Evolutionary conservation across 2,888 invertebrate species (phyloP).

Genomic region (Lycaena phlaeas): DNA sequence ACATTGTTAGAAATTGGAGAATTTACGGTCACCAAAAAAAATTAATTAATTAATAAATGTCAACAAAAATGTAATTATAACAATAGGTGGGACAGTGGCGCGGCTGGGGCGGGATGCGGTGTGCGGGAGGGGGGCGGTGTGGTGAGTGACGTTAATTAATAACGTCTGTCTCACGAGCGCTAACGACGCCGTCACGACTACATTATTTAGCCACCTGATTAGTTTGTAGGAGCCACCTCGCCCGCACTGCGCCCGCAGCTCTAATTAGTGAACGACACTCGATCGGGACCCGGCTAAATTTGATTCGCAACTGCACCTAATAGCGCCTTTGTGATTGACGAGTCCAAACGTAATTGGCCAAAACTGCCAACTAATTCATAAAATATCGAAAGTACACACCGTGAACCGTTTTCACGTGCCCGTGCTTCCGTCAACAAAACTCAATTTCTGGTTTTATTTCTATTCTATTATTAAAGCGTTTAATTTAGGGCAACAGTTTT

Average conservation of each 20-base stretch:
- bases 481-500: slow-evolving; percentile 70
- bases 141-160: slow-evolving; percentile 67
- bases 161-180: slow-evolving; percentile 66
- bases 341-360: slow-evolving; percentile 26
- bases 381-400: slow-evolving; percentile 42
- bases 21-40: too few species aligned
- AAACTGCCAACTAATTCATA: slow-evolving; percentile 38
- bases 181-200: slow-evolving; percentile 68
- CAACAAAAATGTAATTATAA: slow-evolving; percentile 1
- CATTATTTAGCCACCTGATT: slow-evolving; percentile 71
- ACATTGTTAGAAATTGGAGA: too few species aligned
- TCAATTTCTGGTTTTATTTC: slow-evolving; percentile 48
- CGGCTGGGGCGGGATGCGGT: slow-evolving; percentile 19
- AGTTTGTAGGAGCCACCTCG: slow-evolving; percentile 51
- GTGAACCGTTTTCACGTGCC: slow-evolving; percentile 32
- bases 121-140: slow-evolving; percentile 24
- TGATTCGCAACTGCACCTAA: slow-evolving; percentile 66
- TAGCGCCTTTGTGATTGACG: slow-evolving; percentile 58
- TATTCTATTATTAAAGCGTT: slow-evolving; percentile 69
- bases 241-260: slow-evolving; percentile 51
- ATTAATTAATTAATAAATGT: background rate
- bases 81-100: slow-evolving; percentile 16
- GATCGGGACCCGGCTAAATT: slow-evolving; percentile 48
- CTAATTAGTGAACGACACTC: slow-evolving; percentile 58
- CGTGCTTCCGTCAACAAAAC: slow-evolving; percentile 44